Conservation (phyloP, 2,797 vertebrate genomes). For the Odontamblyopus rebecca region DNA sequence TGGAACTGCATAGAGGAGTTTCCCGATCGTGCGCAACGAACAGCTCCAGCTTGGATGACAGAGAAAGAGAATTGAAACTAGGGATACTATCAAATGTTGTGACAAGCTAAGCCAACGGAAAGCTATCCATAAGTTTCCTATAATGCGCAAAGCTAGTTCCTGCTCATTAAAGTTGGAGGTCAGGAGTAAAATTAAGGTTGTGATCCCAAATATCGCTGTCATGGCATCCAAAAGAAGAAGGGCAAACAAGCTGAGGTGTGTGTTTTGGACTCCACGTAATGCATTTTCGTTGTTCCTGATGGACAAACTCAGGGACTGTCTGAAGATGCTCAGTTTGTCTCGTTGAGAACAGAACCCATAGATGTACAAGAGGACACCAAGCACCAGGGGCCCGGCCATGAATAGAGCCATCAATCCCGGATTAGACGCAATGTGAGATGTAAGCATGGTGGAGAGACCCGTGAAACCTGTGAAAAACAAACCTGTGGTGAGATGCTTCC, state of each 20-base stretch:
- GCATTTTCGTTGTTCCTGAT: background rate
- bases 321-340: background rate
- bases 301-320: background rate
- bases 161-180: rapidly evolving
- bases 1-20: background rate
- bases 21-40: background rate
- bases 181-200: background rate
- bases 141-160: background rate
- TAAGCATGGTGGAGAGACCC: background rate
- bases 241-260: background rate
- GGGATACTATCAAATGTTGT: background rate
- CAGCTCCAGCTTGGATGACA: background rate
- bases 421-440: background rate
- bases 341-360: background rate
- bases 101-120: background rate
- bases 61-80: background rate
- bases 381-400: background rate
- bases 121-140: background rate
- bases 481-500: background rate
- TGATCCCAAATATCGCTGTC: background rate
- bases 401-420: background rate
- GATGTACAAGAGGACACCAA: background rate
- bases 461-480: background rate
- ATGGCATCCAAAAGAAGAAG: background rate
- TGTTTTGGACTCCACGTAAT: background rate